Percentiles rank a stretch among this genome's conserved stretches.
Evolutionary conservation across 2,113 vertebrate genomes (phyloP).

Genomic region (Vireo altiloquus): DNA sequence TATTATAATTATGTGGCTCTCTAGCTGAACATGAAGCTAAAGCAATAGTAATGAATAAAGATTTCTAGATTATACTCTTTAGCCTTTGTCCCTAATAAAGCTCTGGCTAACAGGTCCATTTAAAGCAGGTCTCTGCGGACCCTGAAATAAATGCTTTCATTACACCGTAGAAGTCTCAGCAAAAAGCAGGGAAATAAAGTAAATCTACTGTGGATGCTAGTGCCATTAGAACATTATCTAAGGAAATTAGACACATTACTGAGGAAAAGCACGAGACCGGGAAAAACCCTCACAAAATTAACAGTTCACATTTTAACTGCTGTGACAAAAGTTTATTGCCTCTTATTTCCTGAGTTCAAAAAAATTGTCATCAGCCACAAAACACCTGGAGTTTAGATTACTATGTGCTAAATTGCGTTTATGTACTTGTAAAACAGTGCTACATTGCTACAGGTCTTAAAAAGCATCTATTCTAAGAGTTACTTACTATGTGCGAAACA

Average conservation of each 20-base stretch:
- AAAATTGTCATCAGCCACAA: constrained; percentile 26
- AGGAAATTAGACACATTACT: constrained; percentile 27
- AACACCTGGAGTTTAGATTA: constrained; percentile 45
- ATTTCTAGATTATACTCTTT: constrained; percentile 20
- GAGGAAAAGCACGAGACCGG: neutral
- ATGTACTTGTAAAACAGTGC: constrained; percentile 21
- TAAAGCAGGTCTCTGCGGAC: constrained; percentile 5
- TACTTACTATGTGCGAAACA: neutral
- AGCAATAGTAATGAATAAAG: constrained; percentile 8
- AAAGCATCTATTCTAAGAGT: neutral
- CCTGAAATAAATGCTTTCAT: constrained; percentile 20
- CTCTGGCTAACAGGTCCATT: constrained; percentile 5
- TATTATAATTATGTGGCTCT: neutral
- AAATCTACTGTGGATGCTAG: constrained; percentile 16
- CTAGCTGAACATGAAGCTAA: neutral
- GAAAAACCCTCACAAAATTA: constrained; percentile 11
- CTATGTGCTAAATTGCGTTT: constrained; percentile 49
- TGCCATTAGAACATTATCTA: neutral
- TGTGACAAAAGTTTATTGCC: neutral
- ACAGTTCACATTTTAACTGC: neutral
- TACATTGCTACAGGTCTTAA: neutral
- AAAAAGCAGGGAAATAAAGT: constrained; percentile 28
- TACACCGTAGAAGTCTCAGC: neutral
- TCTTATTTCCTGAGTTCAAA: constrained; percentile 30
- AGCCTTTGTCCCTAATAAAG: constrained; percentile 43